These are phyloP conservation scores for Petromus typicus DNA, from an alignment of 2,113 vertebrate genomes.

Conservation along the genomic window DNA sequence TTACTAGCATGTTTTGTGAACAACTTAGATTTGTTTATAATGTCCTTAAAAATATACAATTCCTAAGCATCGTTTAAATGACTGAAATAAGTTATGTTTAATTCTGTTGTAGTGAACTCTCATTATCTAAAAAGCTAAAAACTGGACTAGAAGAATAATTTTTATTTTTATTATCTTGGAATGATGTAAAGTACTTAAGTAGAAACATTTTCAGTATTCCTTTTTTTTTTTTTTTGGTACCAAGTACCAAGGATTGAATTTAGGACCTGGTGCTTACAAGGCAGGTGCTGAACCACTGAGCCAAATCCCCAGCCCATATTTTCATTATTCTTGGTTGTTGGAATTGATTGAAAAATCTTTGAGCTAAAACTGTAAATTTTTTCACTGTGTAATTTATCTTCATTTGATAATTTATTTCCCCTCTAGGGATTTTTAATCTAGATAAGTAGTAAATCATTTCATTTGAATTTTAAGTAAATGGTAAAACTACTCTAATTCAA, in stretches of 20 bases:
- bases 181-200: not conserved
- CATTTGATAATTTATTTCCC: not conserved
- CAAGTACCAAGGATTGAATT: too few relatives aligned
- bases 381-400: not conserved
- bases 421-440: not conserved
- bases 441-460: not conserved
- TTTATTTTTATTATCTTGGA: slow-evolving; percentile 20
- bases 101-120: slow-evolving; percentile 42
- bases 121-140: slow-evolving; percentile 36
- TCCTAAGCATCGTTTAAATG: not conserved
- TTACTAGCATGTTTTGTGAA: not conserved
- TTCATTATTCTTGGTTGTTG: slow-evolving; percentile 10
- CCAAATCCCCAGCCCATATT: not conserved
- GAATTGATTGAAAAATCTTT: slow-evolving; percentile 50
- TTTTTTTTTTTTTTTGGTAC: too few relatives aligned
- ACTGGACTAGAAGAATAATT: not conserved
- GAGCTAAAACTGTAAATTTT: not conserved
- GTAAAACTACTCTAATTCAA: slow-evolving; percentile 13
- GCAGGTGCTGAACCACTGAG: too few relatives aligned
- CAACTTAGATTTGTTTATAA: slow-evolving; percentile 22
- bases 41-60: slow-evolving; percentile 1
- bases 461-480: slow-evolving; percentile 7
- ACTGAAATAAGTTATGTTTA: slow-evolving; percentile 22
- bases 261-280: too few relatives aligned
- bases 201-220: slow-evolving; percentile 35